Evolutionary conservation across 2,113 vertebrate genomes (phyloP).

Genomic region (Phalacrocorax brasilianus): DNA sequence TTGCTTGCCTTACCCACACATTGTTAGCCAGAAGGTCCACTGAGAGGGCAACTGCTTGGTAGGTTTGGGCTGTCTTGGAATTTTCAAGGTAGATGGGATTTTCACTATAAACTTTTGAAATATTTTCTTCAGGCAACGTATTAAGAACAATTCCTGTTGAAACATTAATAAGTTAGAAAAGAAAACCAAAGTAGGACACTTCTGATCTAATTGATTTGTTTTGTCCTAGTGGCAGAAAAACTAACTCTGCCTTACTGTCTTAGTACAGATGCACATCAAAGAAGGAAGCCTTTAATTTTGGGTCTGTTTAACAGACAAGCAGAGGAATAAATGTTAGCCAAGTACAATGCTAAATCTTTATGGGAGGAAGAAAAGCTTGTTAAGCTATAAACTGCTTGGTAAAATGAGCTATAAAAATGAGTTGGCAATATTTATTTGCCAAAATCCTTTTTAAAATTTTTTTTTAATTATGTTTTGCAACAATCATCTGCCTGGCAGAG

Average conservation of each 20-base stretch:
- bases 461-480: neutral
- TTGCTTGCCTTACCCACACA: slow-evolving; percentile 10
- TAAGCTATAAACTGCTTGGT: neutral
- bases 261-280: neutral
- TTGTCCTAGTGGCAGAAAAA: slow-evolving; percentile 19
- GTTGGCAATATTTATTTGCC: neutral
- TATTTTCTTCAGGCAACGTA: neutral
- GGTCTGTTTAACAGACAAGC: neutral
- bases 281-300: slow-evolving; percentile 13
- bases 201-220: slow-evolving; percentile 27
- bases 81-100: neutral
- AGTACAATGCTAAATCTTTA: neutral
- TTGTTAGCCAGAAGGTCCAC: neutral
- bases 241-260: neutral
- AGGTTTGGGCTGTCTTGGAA: neutral
- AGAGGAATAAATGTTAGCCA: neutral
- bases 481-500: neutral
- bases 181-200: slow-evolving; percentile 31
- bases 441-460: neutral
- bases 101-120: neutral
- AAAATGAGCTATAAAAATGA: neutral
- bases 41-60: slow-evolving; percentile 24
- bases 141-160: slow-evolving; percentile 12
- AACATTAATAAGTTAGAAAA: slow-evolving; percentile 46
- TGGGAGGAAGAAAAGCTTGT: neutral